Evolutionary conservation across 2,113 vertebrate species (phyloP).

Genomic region (Circaetus cinerascens): DNA sequence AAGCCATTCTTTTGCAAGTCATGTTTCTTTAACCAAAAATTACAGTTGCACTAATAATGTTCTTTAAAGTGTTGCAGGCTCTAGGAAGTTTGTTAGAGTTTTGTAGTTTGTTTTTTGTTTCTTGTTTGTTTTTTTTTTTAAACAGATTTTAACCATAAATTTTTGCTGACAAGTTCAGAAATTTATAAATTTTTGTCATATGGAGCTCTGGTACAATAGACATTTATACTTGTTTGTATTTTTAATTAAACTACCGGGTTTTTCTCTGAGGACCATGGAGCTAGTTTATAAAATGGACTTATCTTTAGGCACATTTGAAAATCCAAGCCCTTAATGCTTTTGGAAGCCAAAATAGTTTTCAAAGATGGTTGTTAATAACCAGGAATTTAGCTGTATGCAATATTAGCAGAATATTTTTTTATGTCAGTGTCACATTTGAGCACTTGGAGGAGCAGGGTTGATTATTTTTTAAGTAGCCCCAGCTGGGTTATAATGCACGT

Average conservation of each 20-base stretch:
- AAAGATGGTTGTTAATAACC: not conserved
- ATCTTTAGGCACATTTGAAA: not conserved
- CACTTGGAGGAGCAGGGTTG: not conserved
- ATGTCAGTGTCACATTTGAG: not conserved
- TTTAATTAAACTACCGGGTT: not conserved
- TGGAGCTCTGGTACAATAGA: not conserved
- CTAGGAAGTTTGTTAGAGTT: not conserved
- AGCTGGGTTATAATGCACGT: not conserved
- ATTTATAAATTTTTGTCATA: not conserved
- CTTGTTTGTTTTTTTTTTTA: not conserved
- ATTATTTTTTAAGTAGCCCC: not conserved
- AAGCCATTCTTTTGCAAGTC: not conserved
- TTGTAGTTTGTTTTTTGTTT: not conserved
- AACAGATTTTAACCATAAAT: not conserved
- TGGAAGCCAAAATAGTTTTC: not conserved
- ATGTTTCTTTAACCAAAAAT: not conserved
- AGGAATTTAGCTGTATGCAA: not conserved
- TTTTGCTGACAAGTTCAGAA: not conserved
- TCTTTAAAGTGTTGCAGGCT: not conserved
- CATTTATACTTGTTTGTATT: not conserved
- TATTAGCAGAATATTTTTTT: not conserved
- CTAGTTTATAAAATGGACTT: not conserved
- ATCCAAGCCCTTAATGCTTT: not conserved
- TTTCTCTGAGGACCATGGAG: not conserved
- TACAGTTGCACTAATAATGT: not conserved